These are phyloP conservation scores for Ammodramus savannarum DNA, from an alignment of 2,113 vertebrate genomes.

Conservation along the genomic window DNA sequence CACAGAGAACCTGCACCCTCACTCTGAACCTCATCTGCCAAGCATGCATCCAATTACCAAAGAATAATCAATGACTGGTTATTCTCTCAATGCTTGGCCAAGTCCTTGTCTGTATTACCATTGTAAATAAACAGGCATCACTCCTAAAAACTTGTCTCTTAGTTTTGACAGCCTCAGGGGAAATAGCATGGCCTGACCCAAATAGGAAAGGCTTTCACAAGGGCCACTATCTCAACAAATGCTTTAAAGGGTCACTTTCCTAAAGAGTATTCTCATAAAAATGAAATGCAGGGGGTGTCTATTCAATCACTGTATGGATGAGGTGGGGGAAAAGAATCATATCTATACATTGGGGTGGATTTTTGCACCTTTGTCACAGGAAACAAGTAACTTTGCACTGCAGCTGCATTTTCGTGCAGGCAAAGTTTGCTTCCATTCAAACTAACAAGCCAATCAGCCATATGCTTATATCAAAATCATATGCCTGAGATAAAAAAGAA, in stretches of 20 bases:
- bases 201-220: background rate
- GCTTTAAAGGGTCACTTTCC: background rate
- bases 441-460: background rate
- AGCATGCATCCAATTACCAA: conserved; percentile 67
- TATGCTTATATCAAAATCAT: background rate
- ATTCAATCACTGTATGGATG: background rate
- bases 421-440: background rate
- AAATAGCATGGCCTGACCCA: background rate
- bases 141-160: background rate
- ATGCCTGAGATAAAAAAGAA: background rate
- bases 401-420: fast-evolving
- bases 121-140: background rate
- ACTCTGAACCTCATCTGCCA: conserved; percentile 49
- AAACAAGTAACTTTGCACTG: background rate
- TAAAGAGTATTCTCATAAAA: background rate
- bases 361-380: background rate
- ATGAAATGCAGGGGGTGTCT: background rate
- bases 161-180: background rate
- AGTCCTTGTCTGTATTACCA: background rate
- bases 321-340: fast-evolving
- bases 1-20: conserved; percentile 10
- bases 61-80: conserved; percentile 54
- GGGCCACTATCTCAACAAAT: background rate
- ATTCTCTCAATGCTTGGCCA: background rate
- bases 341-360: background rate